Evolutionary conservation across 2,888 invertebrate genomes (phyloP).

Genomic region (Macrophya alboannulata): DNA sequence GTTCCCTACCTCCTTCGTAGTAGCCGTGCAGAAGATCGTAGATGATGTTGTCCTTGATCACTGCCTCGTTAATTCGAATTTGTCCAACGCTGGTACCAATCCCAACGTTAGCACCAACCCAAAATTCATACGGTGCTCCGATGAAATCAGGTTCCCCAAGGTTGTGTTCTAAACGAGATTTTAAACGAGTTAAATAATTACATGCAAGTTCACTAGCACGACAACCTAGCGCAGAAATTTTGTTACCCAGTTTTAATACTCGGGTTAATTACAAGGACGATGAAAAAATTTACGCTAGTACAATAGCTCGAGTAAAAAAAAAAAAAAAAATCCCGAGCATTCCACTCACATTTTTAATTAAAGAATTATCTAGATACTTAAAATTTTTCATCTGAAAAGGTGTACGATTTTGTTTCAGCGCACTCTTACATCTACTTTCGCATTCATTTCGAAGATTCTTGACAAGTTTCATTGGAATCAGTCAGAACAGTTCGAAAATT

Average conservation of each 20-base stretch:
- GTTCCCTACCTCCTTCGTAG: conserved; percentile 87
- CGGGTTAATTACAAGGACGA: conserved; percentile 17
- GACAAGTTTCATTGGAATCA: too few species aligned
- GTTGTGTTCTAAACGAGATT: conserved; percentile 79
- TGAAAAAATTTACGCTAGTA: neutral
- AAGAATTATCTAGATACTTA: neutral
- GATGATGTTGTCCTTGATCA: conserved; percentile 85
- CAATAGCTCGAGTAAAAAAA: neutral
- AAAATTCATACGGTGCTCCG: conserved; percentile 94
- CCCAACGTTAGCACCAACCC: conserved; percentile 93
- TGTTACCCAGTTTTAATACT: conserved; percentile 4
- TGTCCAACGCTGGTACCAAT: conserved; percentile 94
- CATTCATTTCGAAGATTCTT: too few species aligned
- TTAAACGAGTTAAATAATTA: conserved; percentile 51
- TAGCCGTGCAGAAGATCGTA: conserved; percentile 93
- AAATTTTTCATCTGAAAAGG: too few species aligned
- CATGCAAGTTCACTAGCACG: conserved; percentile 24
- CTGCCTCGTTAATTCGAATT: conserved; percentile 88
- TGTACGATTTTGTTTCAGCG: too few species aligned
- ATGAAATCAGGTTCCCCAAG: conserved; percentile 88
- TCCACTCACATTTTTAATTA: neutral
- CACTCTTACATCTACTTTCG: too few species aligned
- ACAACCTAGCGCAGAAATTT: conserved; percentile 18
- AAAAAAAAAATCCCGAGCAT: neutral
- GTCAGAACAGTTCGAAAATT: too few species aligned